These are phyloP conservation scores for Menura novaehollandiae DNA, from an alignment of 2,113 vertebrate genomes.

Conservation along the genomic window DNA sequence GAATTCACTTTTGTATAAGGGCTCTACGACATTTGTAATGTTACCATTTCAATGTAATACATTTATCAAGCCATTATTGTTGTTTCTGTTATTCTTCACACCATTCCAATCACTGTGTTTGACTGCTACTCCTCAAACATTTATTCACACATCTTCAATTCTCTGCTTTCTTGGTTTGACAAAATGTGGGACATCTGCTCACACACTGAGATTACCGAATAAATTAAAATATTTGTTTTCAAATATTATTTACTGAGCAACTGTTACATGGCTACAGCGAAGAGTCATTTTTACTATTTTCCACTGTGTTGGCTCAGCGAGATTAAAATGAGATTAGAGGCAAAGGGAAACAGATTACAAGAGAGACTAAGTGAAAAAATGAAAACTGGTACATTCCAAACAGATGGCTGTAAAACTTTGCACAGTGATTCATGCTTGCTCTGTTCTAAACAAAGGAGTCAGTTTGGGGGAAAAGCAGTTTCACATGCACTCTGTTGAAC, in stretches of 20 bases:
- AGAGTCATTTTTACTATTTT: background rate
- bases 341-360: background rate
- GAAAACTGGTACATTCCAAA: background rate
- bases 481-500: rapidly evolving
- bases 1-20: background rate
- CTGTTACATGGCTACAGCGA: background rate
- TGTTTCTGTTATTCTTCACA: background rate
- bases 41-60: background rate
- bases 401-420: background rate
- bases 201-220: background rate
- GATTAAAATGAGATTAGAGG: background rate
- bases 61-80: background rate
- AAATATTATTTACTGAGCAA: background rate
- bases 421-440: background rate
- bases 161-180: background rate
- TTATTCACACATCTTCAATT: background rate
- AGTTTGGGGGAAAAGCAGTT: background rate
- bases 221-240: background rate
- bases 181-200: background rate
- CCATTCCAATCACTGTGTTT: background rate
- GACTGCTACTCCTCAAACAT: background rate
- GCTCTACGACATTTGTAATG: background rate
- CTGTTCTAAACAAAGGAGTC: background rate
- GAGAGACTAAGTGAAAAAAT: background rate
- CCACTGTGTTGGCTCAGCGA: background rate